Percentiles rank a stretch among this genome's conserved stretches.
These are phyloP conservation scores for Capitulum mitella DNA, from an alignment of 2,888 invertebrate genomes.

Conservation along the genomic window DNA sequence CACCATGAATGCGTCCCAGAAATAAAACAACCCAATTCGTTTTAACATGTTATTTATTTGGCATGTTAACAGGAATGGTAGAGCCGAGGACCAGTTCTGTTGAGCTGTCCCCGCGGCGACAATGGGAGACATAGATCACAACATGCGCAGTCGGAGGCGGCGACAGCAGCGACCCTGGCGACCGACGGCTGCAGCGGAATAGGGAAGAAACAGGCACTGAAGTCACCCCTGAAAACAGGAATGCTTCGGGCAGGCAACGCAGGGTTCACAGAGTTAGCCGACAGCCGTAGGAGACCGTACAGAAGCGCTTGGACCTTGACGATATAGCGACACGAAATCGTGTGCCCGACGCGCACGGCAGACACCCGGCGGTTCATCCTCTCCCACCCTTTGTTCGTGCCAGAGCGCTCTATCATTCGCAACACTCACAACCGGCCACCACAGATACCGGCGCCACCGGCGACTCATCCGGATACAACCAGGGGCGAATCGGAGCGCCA, in stretches of 20 bases:
- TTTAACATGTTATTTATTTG: conserved; percentile 12
- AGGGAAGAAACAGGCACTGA: conserved; percentile 5
- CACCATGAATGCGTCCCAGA: no score
- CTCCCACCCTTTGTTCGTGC: no score
- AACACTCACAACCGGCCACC: no score
- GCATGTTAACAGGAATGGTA: conserved; percentile 9
- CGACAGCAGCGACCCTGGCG: background rate
- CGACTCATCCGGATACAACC: no score
- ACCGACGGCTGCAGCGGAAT: background rate
- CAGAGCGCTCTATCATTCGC: no score
- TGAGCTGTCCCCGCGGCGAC: background rate
- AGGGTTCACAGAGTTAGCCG: background rate
- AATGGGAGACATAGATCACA: background rate
- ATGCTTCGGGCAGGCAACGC: background rate
- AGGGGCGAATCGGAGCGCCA: no score
- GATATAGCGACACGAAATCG: background rate
- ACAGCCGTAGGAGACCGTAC: background rate
- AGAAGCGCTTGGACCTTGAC: conserved; percentile 13
- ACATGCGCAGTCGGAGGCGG: background rate
- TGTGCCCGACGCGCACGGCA: background rate
- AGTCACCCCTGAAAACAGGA: background rate
- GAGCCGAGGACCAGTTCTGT: background rate
- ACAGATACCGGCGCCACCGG: no score
- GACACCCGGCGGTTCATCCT: no score
- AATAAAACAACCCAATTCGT: no score